Evolutionary conservation across 2,797 vertebrate genomes (phyloP).

Genomic region (Sebastolobus alascanus): DNA sequence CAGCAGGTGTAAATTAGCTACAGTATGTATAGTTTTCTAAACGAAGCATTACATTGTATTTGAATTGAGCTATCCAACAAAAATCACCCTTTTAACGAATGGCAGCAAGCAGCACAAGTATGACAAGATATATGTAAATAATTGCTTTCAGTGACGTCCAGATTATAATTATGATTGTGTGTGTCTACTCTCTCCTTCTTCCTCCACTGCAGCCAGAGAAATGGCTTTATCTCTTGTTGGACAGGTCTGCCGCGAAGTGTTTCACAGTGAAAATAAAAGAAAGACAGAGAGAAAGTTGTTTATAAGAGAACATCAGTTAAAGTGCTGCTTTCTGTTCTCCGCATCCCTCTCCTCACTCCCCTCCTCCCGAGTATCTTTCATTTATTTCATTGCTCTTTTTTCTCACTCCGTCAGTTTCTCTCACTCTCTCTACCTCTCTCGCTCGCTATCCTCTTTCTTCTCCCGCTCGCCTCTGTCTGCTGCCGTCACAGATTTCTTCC

Average conservation of each 20-base stretch:
- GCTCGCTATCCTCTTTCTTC: constrained; percentile 59
- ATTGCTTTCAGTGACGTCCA: constrained; percentile 63
- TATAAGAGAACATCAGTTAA: constrained; percentile 76
- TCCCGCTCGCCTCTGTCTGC: constrained; percentile 66
- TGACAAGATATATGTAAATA: constrained; percentile 68
- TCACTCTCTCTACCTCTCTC: constrained; percentile 53
- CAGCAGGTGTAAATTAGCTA: background rate
- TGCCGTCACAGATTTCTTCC: constrained; percentile 80
- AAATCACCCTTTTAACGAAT: background rate
- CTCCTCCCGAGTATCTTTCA: constrained; percentile 52
- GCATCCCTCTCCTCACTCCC: constrained; percentile 40
- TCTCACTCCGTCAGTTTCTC: constrained; percentile 65
- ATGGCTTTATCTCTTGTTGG: constrained; percentile 57
- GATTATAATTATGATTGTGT: constrained; percentile 68
- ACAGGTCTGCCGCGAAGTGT: constrained; percentile 60
- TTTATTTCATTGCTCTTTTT: constrained; percentile 67
- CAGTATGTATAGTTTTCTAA: background rate
- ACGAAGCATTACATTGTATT: constrained; percentile 1
- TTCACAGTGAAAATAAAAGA: constrained; percentile 60
- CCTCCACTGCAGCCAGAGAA: constrained; percentile 39
- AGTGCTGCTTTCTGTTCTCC: constrained; percentile 57
- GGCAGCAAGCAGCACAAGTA: constrained; percentile 31
- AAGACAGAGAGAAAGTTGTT: constrained; percentile 63
- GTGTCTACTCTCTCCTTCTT: constrained; percentile 39
- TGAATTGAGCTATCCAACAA: constrained; percentile 4